A percentile compares a stretch with the other conserved stretches of the same genome.
phyloP scores from a whole-genome alignment of 2,797 vertebrate species.

The Enteromius treurensis region DNA sequence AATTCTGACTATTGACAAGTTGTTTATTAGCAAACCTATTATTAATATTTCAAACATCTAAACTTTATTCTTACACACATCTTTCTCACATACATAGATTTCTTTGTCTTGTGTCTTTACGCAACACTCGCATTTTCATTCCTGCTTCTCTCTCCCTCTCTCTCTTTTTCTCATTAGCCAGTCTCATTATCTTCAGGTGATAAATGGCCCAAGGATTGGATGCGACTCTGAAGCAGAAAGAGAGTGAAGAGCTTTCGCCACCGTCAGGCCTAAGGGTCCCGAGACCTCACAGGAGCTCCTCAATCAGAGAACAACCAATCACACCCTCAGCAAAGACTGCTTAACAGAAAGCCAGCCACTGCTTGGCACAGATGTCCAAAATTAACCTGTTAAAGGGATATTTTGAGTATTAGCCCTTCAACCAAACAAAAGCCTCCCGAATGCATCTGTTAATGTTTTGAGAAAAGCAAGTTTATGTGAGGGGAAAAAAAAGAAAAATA shows the following conservation, averaged over 20 bases:
- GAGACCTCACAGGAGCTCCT: slow-evolving; percentile 15
- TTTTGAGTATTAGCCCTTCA: not conserved
- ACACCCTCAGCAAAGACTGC: not conserved
- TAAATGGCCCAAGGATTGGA: slow-evolving; percentile 47
- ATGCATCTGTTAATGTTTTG: not conserved
- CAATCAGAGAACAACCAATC: not conserved
- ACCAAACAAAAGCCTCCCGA: not conserved
- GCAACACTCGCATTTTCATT: not conserved
- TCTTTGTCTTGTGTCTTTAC: not conserved
- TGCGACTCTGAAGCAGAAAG: slow-evolving; percentile 37
- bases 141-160: not conserved
- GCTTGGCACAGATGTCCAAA: not conserved
- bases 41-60: not conserved
- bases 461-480: not conserved
- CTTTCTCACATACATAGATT: not conserved
- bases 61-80: not conserved
- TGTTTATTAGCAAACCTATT: not conserved
- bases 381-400: not conserved
- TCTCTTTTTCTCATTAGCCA: slow-evolving; percentile 49
- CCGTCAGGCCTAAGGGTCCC: not conserved
- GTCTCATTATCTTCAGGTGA: slow-evolving; percentile 58
- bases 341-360: not conserved
- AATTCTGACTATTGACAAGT: not conserved
- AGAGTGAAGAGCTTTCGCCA: slow-evolving; percentile 5
- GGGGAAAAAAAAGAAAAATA: not conserved